phyloP scores from a whole-genome alignment of 1,140 invertebrate genomes.

The Charaxes varanes region DNA sequence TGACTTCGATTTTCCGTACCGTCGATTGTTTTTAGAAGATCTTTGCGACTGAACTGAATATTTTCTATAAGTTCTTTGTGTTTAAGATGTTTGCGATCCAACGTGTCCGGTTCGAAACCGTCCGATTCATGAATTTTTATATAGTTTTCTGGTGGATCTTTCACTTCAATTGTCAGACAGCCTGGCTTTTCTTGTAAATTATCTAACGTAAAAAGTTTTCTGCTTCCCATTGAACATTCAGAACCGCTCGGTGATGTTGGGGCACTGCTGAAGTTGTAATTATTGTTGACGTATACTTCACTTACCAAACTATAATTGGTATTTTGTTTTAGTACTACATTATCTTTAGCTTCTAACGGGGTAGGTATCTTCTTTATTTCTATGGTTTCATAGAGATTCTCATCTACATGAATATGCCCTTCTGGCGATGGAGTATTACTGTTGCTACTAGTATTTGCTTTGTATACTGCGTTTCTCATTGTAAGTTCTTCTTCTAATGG shows the following conservation, averaged over 20 bases:
- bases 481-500: conserved; percentile 86
- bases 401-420: conserved; percentile 64
- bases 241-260: conserved; percentile 77
- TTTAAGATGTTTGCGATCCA: conserved; percentile 86
- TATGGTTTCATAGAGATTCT: conserved; percentile 69
- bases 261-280: conserved; percentile 79
- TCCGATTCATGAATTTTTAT: conserved; percentile 82
- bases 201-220: conserved; percentile 57
- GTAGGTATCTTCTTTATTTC: conserved; percentile 39
- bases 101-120: conserved; percentile 87
- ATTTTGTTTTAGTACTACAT: conserved; percentile 24
- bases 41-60: conserved; percentile 51
- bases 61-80: conserved; percentile 57
- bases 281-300: conserved; percentile 86
- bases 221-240: conserved; percentile 76
- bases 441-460: conserved; percentile 74
- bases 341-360: conserved; percentile 8
- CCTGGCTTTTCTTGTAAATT: conserved; percentile 78
- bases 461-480: conserved; percentile 82
- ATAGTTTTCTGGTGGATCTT: conserved; percentile 82
- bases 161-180: conserved; percentile 85
- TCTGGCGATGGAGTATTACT: conserved; percentile 76
- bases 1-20: conserved; percentile 74
- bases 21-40: conserved; percentile 68
- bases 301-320: conserved; percentile 81